Evolutionary conservation across 1,140 invertebrate species (phyloP).

Genomic region (Kradibia gibbosae): DNA sequence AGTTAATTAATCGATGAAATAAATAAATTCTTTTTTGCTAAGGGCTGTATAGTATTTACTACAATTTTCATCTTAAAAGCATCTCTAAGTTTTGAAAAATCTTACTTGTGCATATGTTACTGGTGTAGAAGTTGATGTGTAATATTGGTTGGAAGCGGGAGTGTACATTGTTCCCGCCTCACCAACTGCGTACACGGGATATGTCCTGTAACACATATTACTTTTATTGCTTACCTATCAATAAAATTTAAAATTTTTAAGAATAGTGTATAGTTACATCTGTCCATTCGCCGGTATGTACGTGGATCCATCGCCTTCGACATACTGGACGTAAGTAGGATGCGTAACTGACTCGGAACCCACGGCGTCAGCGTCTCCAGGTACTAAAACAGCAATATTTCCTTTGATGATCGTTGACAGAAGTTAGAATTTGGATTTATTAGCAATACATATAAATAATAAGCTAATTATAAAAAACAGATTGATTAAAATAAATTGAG

Average conservation of each 20-base stretch:
- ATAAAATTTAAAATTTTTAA: conserved; percentile 12
- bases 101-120: conserved; percentile 76
- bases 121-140: conserved; percentile 74
- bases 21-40: too few relatives aligned
- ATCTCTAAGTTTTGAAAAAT: conserved; percentile 59
- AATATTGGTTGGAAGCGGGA: conserved; percentile 78
- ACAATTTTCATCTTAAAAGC: too few relatives aligned
- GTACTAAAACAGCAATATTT: conserved; percentile 66
- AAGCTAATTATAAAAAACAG: conserved; percentile 23
- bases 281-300: conserved; percentile 80
- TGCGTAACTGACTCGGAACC: conserved; percentile 74
- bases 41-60: too few relatives aligned
- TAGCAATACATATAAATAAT: conserved; percentile 37
- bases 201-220: conserved; percentile 76
- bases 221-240: conserved; percentile 11
- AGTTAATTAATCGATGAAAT: too few relatives aligned
- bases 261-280: conserved; percentile 70
- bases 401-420: conserved; percentile 5
- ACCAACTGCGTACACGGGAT: conserved; percentile 88
- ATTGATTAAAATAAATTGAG: neutral
- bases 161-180: conserved; percentile 82
- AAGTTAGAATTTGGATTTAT: neutral
- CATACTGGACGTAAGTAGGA: conserved; percentile 81
- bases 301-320: conserved; percentile 80
- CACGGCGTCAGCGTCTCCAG: conserved; percentile 73